Conservation (phyloP, 2,113 vertebrate species). For the Channa maculata region DNA sequence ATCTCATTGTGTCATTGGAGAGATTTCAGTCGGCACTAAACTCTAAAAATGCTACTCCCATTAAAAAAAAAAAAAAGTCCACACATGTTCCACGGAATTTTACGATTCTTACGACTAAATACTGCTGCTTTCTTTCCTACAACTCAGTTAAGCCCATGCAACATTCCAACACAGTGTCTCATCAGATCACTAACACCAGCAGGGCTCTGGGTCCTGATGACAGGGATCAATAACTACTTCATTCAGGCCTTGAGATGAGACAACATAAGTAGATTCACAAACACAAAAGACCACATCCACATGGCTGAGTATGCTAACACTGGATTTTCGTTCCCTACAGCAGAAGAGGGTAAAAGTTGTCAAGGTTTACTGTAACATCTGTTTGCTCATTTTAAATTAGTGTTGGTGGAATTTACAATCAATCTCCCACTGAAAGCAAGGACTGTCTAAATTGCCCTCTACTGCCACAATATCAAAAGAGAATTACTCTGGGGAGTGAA, state of each 20-base stretch:
- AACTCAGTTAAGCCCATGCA: conserved; percentile 25
- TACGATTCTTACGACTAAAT: conserved; percentile 7
- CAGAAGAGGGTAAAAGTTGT: conserved; percentile 15
- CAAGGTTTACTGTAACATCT: neutral
- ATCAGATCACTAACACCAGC: conserved; percentile 39
- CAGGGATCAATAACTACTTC: conserved; percentile 56
- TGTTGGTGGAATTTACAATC: conserved; percentile 32
- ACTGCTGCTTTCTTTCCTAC: conserved; percentile 24
- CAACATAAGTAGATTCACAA: conserved; percentile 17
- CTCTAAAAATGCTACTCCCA: neutral
- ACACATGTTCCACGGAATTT: neutral
- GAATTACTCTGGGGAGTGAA: conserved; percentile 25
- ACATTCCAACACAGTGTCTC: conserved; percentile 33
- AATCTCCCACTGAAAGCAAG: conserved; percentile 22
- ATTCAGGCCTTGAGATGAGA: conserved; percentile 15
- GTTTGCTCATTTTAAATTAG: conserved; percentile 32
- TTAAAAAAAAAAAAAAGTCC: no score
- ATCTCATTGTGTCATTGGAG: neutral
- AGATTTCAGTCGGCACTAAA: neutral
- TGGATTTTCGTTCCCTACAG: neutral
- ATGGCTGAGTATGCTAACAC: conserved; percentile 6
- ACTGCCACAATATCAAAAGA: conserved; percentile 29
- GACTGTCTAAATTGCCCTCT: conserved; percentile 22
- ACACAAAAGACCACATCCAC: neutral
- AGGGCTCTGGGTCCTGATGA: conserved; percentile 11